phyloP scores from a whole-genome alignment of 2,797 vertebrate species.

The Labeo calbasu region DNA sequence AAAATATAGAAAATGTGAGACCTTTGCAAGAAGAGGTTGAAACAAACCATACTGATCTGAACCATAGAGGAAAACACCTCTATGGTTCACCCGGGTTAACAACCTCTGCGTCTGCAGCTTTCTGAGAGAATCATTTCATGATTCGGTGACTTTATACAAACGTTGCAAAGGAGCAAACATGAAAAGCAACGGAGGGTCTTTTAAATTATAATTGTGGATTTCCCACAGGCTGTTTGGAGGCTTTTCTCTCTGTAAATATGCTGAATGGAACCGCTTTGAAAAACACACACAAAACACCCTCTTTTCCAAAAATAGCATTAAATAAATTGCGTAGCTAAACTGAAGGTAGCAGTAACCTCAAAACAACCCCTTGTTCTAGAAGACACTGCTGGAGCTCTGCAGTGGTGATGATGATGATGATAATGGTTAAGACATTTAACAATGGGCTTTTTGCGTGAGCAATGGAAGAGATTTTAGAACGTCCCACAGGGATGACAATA shows the following conservation, averaged over 20 bases:
- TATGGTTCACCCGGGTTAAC: conserved; percentile 15
- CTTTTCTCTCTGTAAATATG: conserved; percentile 32
- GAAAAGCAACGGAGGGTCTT: conserved; percentile 23
- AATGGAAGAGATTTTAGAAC: background rate
- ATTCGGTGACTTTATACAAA: conserved; percentile 48
- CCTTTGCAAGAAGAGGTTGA: background rate
- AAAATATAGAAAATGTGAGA: background rate
- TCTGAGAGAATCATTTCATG: conserved; percentile 42
- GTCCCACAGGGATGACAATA: conserved; percentile 19
- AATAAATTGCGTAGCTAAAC: background rate
- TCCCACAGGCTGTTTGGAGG: conserved; percentile 41
- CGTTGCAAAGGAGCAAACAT: background rate
- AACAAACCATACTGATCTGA: conserved; percentile 22
- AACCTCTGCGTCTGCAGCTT: conserved; percentile 13
- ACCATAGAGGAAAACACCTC: background rate
- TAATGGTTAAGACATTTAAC: background rate
- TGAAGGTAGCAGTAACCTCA: background rate
- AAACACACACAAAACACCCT: conserved; percentile 10
- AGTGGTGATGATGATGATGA: background rate
- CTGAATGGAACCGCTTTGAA: conserved; percentile 27
- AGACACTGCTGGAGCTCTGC: conserved; percentile 3
- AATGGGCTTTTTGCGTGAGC: conserved; percentile 4
- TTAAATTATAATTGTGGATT: conserved; percentile 39
- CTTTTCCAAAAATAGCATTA: background rate
- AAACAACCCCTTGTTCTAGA: conserved; percentile 10